Conservation (phyloP, 2,797 vertebrate species). For the Hipposideros larvatus region DNA sequence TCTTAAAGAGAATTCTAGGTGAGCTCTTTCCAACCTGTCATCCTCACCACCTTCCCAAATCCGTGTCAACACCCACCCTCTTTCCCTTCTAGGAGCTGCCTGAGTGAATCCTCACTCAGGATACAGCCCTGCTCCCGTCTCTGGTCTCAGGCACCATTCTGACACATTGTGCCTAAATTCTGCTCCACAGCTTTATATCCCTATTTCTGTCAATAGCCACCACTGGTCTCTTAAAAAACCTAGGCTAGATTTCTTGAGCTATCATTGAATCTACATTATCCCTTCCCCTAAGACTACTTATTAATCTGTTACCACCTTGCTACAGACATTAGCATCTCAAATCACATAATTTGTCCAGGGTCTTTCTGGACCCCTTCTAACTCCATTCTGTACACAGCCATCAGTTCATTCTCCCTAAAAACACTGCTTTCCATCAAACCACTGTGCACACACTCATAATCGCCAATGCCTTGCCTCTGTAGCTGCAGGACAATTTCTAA, state of each 20-base stretch:
- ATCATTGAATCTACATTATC: background rate
- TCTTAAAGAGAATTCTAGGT: background rate
- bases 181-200: background rate
- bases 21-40: background rate
- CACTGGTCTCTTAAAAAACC: background rate
- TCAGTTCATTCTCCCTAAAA: background rate
- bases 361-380: background rate
- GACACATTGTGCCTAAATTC: background rate
- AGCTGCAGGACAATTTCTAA: background rate
- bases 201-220: background rate
- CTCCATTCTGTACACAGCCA: background rate
- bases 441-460: background rate
- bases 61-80: background rate
- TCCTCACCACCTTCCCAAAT: background rate
- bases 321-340: background rate
- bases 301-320: background rate
- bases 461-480: background rate
- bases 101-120: background rate
- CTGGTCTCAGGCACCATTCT: background rate
- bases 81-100: background rate
- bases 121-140: background rate
- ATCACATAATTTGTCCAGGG: background rate
- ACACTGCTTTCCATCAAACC: background rate
- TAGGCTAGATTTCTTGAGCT: background rate
- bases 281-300: background rate